Evolutionary conservation across 2,113 vertebrate genomes (phyloP).

Genomic region (Marcusenius ussheri): DNA sequence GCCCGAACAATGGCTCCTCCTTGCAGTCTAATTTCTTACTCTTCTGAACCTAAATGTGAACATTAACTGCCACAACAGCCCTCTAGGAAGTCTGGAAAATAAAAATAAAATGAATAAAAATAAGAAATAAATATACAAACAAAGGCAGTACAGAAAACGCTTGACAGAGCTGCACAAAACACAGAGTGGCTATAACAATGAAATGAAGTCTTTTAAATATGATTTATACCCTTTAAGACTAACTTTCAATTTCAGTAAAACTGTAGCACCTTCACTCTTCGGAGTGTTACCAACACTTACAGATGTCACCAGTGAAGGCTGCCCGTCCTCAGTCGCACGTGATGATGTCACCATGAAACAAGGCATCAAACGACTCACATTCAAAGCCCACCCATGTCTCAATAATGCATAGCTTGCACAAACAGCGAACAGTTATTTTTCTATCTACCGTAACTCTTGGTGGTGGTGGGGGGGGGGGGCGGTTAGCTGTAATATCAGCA

Average conservation of each 20-base stretch:
- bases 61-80: background rate
- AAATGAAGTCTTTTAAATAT: background rate
- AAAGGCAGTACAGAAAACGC: background rate
- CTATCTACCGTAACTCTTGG: background rate
- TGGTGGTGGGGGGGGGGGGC: background rate
- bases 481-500: constrained; percentile 25
- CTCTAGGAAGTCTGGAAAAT: background rate
- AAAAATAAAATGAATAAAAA: background rate
- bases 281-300: background rate
- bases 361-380: background rate
- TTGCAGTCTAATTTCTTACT: background rate
- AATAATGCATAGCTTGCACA: background rate
- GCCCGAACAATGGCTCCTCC: background rate
- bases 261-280: background rate
- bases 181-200: background rate
- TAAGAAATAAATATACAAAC: background rate
- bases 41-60: background rate
- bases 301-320: background rate
- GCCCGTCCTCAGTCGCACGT: background rate
- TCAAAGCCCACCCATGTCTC: background rate
- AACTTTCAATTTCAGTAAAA: background rate
- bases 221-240: background rate
- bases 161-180: background rate
- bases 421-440: background rate
- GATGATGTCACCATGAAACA: background rate